phyloP scores from a whole-genome alignment of 1,140 invertebrate genomes.

The Hyposmocoma kahamanoa region DNA sequence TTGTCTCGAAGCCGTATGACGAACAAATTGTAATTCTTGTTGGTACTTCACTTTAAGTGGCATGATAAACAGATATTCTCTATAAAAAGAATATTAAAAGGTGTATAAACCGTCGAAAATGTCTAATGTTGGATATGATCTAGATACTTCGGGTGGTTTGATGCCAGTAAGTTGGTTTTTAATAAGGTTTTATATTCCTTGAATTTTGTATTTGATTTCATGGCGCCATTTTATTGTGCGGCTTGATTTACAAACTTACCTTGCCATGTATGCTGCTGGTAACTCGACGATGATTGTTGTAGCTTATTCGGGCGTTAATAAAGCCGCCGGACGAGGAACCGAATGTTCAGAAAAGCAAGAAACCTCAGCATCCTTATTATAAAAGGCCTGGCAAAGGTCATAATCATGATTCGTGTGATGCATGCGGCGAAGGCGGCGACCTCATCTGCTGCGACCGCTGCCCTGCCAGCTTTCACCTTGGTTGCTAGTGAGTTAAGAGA shows the following conservation, averaged over 20 bases:
- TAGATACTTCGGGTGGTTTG: conserved; percentile 64
- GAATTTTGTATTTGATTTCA: conserved; percentile 5
- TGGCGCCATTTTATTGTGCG: conserved; percentile 27
- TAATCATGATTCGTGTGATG: conserved; percentile 95
- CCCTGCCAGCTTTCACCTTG: conserved; percentile 94
- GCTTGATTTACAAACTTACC: background rate
- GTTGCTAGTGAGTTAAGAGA: conserved; percentile 87
- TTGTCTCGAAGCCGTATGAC: too few species aligned
- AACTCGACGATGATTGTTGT: conserved; percentile 12
- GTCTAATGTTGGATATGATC: conserved; percentile 65
- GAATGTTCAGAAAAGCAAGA: conserved; percentile 77
- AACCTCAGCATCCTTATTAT: conserved; percentile 86
- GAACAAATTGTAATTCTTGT: too few species aligned
- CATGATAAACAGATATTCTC: too few species aligned
- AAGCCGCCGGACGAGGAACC: conserved; percentile 88
- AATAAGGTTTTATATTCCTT: conserved; percentile 8
- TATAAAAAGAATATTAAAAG: too few species aligned
- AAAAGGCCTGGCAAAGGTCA: conserved; percentile 90
- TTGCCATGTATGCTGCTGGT: background rate
- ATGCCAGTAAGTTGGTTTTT: conserved; percentile 56
- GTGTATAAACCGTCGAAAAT: too few species aligned
- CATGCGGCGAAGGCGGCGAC: conserved; percentile 93
- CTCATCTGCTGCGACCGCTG: conserved; percentile 97
- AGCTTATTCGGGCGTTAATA: conserved; percentile 92
- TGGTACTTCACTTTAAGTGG: too few species aligned